phyloP scores from a whole-genome alignment of 2,888 invertebrate genomes.

The Brenthis hecate region DNA sequence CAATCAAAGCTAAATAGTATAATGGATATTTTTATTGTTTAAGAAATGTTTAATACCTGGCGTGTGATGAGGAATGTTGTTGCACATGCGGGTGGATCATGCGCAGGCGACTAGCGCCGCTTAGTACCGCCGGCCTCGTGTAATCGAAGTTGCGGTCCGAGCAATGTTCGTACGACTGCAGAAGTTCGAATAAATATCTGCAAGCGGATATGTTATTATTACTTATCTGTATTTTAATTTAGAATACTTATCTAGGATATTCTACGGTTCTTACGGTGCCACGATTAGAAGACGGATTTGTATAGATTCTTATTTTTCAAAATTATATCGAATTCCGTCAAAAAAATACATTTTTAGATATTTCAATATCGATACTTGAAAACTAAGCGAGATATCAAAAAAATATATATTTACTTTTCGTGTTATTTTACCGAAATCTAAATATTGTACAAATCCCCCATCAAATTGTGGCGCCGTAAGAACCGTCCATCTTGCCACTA shows the following conservation, averaged over 20 bases:
- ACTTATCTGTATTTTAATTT: background rate
- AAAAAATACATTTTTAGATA: too few relatives aligned
- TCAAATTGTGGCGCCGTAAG: too few relatives aligned
- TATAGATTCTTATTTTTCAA: too few relatives aligned
- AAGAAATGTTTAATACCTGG: conserved; percentile 2
- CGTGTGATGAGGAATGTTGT: conserved; percentile 7
- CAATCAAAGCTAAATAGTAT: background rate
- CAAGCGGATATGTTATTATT: conserved; percentile 28
- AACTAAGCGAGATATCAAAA: too few relatives aligned
- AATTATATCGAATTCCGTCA: too few relatives aligned
- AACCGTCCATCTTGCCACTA: too few relatives aligned
- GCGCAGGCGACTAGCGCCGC: conserved; percentile 49
- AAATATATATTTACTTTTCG: too few relatives aligned
- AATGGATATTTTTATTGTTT: background rate
- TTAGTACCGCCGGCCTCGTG: conserved; percentile 54
- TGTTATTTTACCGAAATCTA: too few relatives aligned
- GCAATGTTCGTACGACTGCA: conserved; percentile 86
- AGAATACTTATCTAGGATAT: background rate
- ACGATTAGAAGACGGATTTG: too few relatives aligned
- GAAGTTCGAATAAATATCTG: conserved; percentile 84
- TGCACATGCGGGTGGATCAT: conserved; percentile 39
- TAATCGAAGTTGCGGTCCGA: conserved; percentile 66
- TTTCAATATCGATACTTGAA: too few relatives aligned
- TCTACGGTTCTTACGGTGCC: too few relatives aligned
- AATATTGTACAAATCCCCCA: too few relatives aligned